phyloP scores from a whole-genome alignment of 2,888 invertebrate species.

The Drosophila stalkeri region DNA sequence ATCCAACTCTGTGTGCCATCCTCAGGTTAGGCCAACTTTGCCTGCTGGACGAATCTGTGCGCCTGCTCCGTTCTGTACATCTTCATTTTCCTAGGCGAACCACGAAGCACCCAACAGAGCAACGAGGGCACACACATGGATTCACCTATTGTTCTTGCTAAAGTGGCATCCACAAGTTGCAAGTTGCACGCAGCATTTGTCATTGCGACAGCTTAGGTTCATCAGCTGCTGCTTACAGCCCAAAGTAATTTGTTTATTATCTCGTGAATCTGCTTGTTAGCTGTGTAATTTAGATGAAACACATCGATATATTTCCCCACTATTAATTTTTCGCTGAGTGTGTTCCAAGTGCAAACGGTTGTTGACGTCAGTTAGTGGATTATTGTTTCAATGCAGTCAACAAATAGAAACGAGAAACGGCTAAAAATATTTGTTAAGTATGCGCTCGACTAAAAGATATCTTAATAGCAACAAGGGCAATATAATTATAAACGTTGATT shows the following conservation, averaged over 20 bases:
- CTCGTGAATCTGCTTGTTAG: conserved; percentile 33
- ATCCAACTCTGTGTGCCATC: conserved; percentile 62
- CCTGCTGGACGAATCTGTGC: conserved; percentile 60
- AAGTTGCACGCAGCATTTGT: conserved; percentile 34
- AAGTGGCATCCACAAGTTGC: conserved; percentile 41
- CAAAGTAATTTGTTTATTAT: conserved; percentile 23
- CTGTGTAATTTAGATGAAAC: conserved; percentile 27
- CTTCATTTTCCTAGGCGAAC: conserved; percentile 79
- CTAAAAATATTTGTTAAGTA: background rate
- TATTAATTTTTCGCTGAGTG: conserved; percentile 20
- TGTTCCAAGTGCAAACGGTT: conserved; percentile 17
- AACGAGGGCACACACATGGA: conserved; percentile 10
- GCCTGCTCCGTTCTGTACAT: conserved; percentile 82
- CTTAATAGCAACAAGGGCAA: background rate
- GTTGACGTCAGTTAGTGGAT: conserved; percentile 37
- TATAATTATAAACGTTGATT: background rate
- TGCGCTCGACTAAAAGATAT: conserved; percentile 16
- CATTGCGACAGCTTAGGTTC: conserved; percentile 30
- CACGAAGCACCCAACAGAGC: conserved; percentile 11
- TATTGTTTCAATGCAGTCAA: conserved; percentile 26
- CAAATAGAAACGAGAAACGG: conserved; percentile 1
- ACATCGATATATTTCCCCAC: conserved; percentile 29
- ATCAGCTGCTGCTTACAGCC: background rate
- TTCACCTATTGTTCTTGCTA: conserved; percentile 17
- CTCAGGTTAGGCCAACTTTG: conserved; percentile 42